These are phyloP conservation scores for Scartelaos histophorus DNA, from an alignment of 2,113 vertebrate species.

Conservation along the genomic window DNA sequence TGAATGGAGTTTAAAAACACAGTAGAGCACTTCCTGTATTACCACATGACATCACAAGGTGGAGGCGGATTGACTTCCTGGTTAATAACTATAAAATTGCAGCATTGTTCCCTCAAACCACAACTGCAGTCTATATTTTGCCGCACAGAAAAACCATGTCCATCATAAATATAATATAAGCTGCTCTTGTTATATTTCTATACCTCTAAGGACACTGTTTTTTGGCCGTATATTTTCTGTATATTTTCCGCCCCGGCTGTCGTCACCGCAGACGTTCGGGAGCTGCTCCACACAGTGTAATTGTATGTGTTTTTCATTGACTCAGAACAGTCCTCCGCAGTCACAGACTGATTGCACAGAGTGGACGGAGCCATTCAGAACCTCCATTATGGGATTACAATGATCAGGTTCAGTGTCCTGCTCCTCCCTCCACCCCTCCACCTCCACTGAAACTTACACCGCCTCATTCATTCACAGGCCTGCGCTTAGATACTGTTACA, in stretches of 20 bases:
- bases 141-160: too few species aligned
- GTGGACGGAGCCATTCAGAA: constrained; percentile 35
- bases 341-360: constrained; percentile 55
- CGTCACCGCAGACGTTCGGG: constrained; percentile 24
- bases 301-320: constrained; percentile 57
- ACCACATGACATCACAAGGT: too few species aligned
- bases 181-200: too few species aligned
- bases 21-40: too few species aligned
- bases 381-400: constrained; percentile 69
- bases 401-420: constrained; percentile 48
- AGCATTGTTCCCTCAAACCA: too few species aligned
- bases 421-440: constrained; percentile 31
- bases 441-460: constrained; percentile 33
- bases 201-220: too few species aligned
- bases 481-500: constrained; percentile 28
- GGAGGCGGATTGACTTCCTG: too few species aligned
- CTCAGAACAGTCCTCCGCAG: constrained; percentile 54
- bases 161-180: too few species aligned
- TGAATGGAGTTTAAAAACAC: too few species aligned
- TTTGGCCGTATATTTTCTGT: too few species aligned
- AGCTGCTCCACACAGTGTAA: constrained; percentile 35
- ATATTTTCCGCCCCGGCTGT: neutral
- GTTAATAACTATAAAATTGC: too few species aligned
- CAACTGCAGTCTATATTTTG: too few species aligned
- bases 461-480: constrained; percentile 37